phyloP scores from a whole-genome alignment of 2,797 vertebrate species.

The Heteromormyrus szaboi region DNA sequence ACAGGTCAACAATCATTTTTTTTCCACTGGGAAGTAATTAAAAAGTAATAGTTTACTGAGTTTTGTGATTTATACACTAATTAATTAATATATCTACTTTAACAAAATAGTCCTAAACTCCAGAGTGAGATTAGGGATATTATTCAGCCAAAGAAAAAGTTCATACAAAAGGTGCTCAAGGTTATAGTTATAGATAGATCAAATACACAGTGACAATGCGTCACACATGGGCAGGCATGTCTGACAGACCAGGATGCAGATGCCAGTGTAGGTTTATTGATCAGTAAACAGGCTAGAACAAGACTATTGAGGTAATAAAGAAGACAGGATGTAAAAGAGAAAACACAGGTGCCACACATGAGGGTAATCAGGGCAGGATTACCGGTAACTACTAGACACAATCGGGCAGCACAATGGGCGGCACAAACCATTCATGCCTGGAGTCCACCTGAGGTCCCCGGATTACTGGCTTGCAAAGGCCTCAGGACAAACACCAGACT shows the following conservation, averaged over 20 bases:
- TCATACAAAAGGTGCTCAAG: not conserved
- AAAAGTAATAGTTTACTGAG: conserved; percentile 16
- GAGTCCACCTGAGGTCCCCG: not conserved
- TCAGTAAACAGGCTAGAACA: not conserved
- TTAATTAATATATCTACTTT: conserved; percentile 2
- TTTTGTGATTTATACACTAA: conserved; percentile 3
- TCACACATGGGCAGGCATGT: not conserved
- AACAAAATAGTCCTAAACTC: conserved; percentile 7
- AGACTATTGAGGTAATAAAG: not conserved
- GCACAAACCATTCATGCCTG: not conserved
- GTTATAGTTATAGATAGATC: not conserved
- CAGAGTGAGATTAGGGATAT: not conserved
- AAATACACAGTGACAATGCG: not conserved
- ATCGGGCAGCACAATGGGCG: not conserved
- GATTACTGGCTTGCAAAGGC: not conserved
- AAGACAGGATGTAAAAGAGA: not conserved
- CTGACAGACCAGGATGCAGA: not conserved
- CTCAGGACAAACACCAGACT: not conserved
- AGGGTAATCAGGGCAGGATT: not conserved
- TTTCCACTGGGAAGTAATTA: conserved; percentile 21
- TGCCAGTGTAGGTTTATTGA: not conserved
- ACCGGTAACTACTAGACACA: not conserved
- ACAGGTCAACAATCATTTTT: conserved; percentile 18
- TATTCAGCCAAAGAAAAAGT: not conserved
- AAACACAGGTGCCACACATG: not conserved